Evolutionary conservation across 2,888 invertebrate genomes (phyloP), one percentile per base, ranked within the genome.

Genomic region (Tetragnatha montana): DNA sequence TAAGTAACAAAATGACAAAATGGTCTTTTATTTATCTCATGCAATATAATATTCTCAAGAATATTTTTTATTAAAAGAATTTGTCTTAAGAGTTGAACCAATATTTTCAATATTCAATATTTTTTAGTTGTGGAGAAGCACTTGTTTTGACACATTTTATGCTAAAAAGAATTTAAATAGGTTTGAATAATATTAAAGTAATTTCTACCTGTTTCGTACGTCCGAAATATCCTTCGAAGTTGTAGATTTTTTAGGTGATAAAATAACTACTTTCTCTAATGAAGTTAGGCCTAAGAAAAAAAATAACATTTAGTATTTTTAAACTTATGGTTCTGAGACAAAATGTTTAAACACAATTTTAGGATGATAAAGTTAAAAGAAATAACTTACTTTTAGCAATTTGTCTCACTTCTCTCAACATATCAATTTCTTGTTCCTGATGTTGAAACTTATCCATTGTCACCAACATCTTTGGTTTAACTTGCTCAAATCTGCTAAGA

Each of bases 401-500:
- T 90, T 87, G 83, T 47, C 87, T 88, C 8, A 93, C 83, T 12
- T 95, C 95, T 6, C 93, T 93, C 17, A 94, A 91, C 92, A 95
- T 94, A 82, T 93, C 93, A 91, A 95, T 94, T 6, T 93, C 92
- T 92, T 94, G 94, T 12, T 94, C 94, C 92, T 95, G 95, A 93
- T 95, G 95, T 81, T 93, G 93, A 8, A 95, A 94, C 81, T 94
- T 94, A 91, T 95, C 94, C 4, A 94, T 94, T 47, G 94, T 94
- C 92, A 95, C 94, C n/a, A 95, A 93, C 8, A 94, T 91, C 91
- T 93, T 94, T 8, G 94, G 94, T 69, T 93, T 92, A 35, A 94
- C 94, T 93, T 94, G 94, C 60, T 92, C 92, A 91, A 94, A 94
- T 80, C 94, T 92, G 91, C 93, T 94, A 75, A 94, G 91, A 51